Conservation (phyloP, 2,113 vertebrate genomes). For the Xenopus borealis region DNA sequence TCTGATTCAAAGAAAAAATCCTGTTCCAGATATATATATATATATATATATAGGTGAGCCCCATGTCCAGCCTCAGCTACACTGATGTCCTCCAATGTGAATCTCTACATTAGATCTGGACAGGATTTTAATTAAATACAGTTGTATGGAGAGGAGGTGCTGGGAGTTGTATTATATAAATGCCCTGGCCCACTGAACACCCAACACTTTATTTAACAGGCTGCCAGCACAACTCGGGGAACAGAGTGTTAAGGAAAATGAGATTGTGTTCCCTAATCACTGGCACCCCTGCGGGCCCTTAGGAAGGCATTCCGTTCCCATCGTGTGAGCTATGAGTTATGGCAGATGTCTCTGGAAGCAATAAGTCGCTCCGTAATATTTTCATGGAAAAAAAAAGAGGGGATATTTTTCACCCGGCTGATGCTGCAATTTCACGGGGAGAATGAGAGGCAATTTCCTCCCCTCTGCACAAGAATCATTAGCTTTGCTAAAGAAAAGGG, state of each 20-base stretch:
- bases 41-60: no score
- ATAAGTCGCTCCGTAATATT: constrained; percentile 32
- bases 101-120: no score
- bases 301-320: not conserved
- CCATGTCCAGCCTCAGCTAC: no score
- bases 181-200: no score
- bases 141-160: no score
- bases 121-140: no score
- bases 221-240: not conserved
- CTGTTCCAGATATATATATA: no score
- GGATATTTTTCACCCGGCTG: constrained; percentile 24
- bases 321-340: constrained; percentile 33
- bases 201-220: no score
- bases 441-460: constrained; percentile 24
- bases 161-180: no score
- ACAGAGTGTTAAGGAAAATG: not conserved
- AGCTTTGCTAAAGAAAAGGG: not conserved
- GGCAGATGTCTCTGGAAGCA: constrained; percentile 28
- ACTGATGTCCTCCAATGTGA: no score
- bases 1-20: no score
- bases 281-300: constrained; percentile 6
- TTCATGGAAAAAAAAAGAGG: constrained; percentile 23
- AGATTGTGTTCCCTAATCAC: not conserved
- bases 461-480: constrained; percentile 3
- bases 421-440: constrained; percentile 21